These are phyloP conservation scores for Cheilosia variabilis DNA, from an alignment of 2,888 invertebrate genomes.

Conservation along the genomic window DNA sequence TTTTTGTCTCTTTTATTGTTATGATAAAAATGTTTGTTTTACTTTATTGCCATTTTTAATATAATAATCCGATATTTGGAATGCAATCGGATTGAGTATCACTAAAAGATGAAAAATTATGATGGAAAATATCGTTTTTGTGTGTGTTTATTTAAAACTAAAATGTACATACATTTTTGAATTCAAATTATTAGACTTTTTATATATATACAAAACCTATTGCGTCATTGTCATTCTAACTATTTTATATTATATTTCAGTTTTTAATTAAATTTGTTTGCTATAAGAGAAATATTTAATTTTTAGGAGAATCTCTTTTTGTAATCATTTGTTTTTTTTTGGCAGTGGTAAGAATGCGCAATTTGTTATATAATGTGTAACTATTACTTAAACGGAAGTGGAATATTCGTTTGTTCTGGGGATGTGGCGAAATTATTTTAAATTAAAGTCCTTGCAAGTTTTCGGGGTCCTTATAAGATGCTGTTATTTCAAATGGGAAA, in stretches of 20 bases:
- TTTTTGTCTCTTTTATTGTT: conserved; percentile 16
- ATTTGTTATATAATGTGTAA: background rate
- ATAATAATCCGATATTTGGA: conserved; percentile 29
- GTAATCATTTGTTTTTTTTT: conserved; percentile 46
- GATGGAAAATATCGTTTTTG: background rate
- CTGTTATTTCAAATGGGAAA: no score
- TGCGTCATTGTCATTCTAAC: conserved; percentile 62
- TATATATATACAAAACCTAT: conserved; percentile 65
- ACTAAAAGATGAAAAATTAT: conserved; percentile 5
- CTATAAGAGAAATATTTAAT: conserved; percentile 61
- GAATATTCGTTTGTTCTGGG: background rate
- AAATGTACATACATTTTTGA: conserved; percentile 19
- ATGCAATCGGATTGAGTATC: conserved; percentile 31
- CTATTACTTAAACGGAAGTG: background rate
- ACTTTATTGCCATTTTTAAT: conserved; percentile 63
- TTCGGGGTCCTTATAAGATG: background rate
- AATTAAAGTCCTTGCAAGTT: background rate
- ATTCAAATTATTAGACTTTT: conserved; percentile 9
- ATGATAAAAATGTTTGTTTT: conserved; percentile 29
- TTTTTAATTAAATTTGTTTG: background rate
- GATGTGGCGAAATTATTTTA: background rate
- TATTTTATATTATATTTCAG: conserved; percentile 30
- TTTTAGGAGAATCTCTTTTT: conserved; percentile 69
- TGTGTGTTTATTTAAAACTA: conserved; percentile 18
- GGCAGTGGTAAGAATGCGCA: conserved; percentile 73